Percentiles rank a stretch among this genome's conserved stretches.
These are phyloP conservation scores for Sphaerophoria taeniata DNA, from an alignment of 2,888 invertebrate genomes.

Conservation along the genomic window DNA sequence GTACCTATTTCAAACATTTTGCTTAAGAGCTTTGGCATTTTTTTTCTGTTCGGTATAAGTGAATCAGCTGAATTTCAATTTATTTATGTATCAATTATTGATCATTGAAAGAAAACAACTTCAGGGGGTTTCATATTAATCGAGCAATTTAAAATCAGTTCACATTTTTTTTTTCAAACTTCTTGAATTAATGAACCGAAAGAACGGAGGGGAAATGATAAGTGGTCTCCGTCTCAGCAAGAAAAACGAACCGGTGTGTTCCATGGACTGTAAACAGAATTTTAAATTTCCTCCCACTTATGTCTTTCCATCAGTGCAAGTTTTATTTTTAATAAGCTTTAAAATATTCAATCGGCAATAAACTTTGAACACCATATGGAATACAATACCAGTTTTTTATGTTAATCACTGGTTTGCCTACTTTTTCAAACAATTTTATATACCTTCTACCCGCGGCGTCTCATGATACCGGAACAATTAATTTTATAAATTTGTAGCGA, in stretches of 20 bases:
- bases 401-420: slow-evolving; percentile 29
- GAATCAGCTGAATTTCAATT: slow-evolving; percentile 26
- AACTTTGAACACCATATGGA: slow-evolving; percentile 29
- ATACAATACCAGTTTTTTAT: slow-evolving; percentile 51
- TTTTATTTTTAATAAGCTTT: neutral
- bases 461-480: slow-evolving; percentile 14
- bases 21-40: neutral
- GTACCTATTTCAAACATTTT: too few species aligned
- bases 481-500: slow-evolving; percentile 16
- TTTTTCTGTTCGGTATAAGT: neutral
- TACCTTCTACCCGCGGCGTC: too few species aligned
- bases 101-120: neutral
- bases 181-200: slow-evolving; percentile 22
- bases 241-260: too few species aligned
- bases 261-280: neutral
- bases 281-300: slow-evolving; percentile 27
- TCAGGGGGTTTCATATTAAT: slow-evolving; percentile 31
- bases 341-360: too few species aligned
- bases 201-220: neutral
- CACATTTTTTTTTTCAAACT: slow-evolving; percentile 39
- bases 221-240: neutral
- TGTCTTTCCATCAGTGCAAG: neutral
- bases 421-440: neutral
- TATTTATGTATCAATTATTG: slow-evolving; percentile 17
- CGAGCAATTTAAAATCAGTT: slow-evolving; percentile 60